Evolutionary conservation across 2,888 invertebrate genomes (phyloP), one percentile per base, ranked within the genome.

Genomic region (Chromoteleia sp.): DNA sequence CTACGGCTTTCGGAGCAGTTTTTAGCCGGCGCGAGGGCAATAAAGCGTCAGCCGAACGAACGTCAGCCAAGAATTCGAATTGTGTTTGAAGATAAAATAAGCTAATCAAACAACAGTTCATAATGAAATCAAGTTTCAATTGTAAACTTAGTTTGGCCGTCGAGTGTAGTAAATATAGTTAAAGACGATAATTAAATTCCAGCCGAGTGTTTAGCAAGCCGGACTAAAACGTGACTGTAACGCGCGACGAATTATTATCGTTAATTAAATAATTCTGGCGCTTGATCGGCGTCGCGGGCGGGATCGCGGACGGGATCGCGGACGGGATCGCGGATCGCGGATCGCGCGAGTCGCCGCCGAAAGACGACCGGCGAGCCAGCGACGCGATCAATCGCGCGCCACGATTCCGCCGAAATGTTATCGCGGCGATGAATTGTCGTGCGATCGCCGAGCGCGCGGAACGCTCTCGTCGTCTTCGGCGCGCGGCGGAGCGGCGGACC

Each of bases 81-180:
- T 61, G 50, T 39, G 73, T 73, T 79, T 70, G 75, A 67, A 56
- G 73, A 67, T 73, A 79, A 79, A 79, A 79, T 79, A 36, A 79
- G 79, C 67, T 76, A 71, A 82, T 78, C 74, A 82, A 82, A 78
- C 68, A 74, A 63, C 78, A 82, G 74, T 75, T 82, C 15, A 45
- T 77, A 74, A 74, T 68, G 59, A 78, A 82, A 82, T 82, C 71
- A 71, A 82, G 78, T 75, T 75, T 75, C 71, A 82, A 74, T 82
- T 75, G 71, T 63, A 78, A 82, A 82, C 82, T 82, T 56, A 82
- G 70, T 74, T 82, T 74, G 7, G 54, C 36, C 54, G 77, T 68
- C 58, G 81, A 77, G 61, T 50, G 63, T 58, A 73, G 71, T 61
- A 65, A 61, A 81, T 71, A 70, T 63, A 82, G 76, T 67, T 63